phyloP scores from a whole-genome alignment of 1,140 invertebrate genomes.

The Drosophila watanabei region DNA sequence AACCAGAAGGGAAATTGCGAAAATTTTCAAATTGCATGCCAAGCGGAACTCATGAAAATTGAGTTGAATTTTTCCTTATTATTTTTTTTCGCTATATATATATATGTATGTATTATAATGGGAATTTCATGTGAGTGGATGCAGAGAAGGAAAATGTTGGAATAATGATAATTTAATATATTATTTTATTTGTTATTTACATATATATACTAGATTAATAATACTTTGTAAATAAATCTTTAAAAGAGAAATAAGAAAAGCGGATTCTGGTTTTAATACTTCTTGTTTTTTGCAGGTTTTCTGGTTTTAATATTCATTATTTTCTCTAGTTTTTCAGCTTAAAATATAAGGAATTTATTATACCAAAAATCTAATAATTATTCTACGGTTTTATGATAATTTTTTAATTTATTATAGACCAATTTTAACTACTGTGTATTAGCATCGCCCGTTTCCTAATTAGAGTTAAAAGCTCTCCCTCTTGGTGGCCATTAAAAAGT shows the following conservation, averaged over 20 bases:
- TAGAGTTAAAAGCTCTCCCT: conserved; percentile 64
- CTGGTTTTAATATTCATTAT: not conserved
- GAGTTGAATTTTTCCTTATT: conserved; percentile 52
- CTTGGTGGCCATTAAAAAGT: conserved; percentile 63
- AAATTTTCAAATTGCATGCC: conserved; percentile 55
- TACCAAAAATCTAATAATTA: not conserved
- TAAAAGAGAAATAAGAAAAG: too few relatives aligned
- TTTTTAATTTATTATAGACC: too few relatives aligned
- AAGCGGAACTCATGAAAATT: conserved; percentile 53
- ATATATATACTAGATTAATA: too few relatives aligned
- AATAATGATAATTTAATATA: not conserved
- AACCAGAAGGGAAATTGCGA: conserved; percentile 54
- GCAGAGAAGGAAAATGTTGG: conserved; percentile 2
- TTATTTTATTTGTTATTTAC: not conserved
- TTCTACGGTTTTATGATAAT: too few relatives aligned
- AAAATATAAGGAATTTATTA: not conserved
- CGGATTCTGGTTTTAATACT: too few relatives aligned
- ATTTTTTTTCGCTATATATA: conserved; percentile 26
- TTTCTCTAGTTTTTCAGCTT: fast-evolving
- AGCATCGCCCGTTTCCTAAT: conserved; percentile 56
- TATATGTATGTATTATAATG: conserved; percentile 10
- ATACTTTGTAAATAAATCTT: not conserved
- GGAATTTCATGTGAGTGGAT: conserved; percentile 17
- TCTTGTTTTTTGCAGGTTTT: not conserved
- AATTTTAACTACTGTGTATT: conserved; percentile 21